phyloP scores from a whole-genome alignment of 2,113 vertebrate genomes.

The Nestor notabilis region DNA sequence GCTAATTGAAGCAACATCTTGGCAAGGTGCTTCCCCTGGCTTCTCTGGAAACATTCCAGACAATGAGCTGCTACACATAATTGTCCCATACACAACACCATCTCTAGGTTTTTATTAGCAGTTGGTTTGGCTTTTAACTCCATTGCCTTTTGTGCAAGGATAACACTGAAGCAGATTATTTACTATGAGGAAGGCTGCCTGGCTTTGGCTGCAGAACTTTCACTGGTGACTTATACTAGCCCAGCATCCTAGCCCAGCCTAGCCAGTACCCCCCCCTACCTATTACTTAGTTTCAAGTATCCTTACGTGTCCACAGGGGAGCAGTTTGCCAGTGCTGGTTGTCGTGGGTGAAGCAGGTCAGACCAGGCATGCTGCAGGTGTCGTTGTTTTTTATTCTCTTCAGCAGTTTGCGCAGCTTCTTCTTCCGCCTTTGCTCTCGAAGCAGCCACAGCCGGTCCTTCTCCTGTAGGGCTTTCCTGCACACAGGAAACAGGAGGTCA shows the following conservation, averaged over 20 bases:
- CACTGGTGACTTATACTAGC: rapidly evolving
- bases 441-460: constrained; percentile 90
- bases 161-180: neutral
- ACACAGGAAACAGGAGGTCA: neutral
- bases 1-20: neutral
- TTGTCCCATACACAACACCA: neutral
- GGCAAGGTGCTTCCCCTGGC: neutral
- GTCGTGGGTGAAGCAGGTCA: constrained; percentile 98
- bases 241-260: neutral
- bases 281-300: neutral
- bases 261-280: neutral
- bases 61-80: neutral
- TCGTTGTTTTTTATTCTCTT: constrained; percentile 94
- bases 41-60: neutral
- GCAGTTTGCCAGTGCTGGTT: constrained; percentile 98
- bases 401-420: constrained; percentile 93
- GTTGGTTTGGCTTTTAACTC: neutral
- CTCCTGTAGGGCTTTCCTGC: constrained; percentile 82
- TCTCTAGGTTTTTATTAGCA: neutral
- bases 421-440: constrained; percentile 91
- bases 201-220: neutral
- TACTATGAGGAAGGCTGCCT: neutral
- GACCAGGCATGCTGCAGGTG: constrained; percentile 96
- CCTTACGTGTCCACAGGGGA: constrained; percentile 94
- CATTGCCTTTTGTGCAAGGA: neutral